Evolutionary conservation across 2,888 invertebrate species (phyloP), one percentile per base, ranked within the genome.

Genomic region (Drosophila putrida): DNA sequence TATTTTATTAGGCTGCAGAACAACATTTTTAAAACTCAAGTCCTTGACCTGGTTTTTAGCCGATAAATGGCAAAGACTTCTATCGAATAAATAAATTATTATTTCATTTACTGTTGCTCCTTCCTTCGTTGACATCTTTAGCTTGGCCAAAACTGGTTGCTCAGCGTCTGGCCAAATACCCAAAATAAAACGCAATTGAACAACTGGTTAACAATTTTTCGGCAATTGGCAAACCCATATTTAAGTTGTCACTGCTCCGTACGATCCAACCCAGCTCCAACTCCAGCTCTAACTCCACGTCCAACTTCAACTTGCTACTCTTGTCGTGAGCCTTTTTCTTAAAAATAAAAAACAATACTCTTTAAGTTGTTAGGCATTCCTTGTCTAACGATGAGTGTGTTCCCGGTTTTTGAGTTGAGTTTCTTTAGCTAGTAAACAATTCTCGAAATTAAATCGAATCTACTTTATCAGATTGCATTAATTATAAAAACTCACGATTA

Each of bases 91-190:
- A 43, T 28, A 36, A 43, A 25, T 39, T 20, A 9, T n/a, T 20
- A 31, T 28, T 31, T 47, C 9, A 20, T 36, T 35, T 36, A 20
- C 49, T 28, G 8, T 38, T 13, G 33, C 49, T 64, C 54, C 68
- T 61, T 61, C 57, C 59, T 58, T 49, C 68, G 63, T 78, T 87
- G 82, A 83, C 88, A 87, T 87, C 68, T 75, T 55, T 61, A 63
- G 33, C 49, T 61, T 78, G 62, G 69, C 63, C n/a, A 46, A 84
- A 82, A 82, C 82, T 72, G 85, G 85, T 87, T 83, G 75, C 70
- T 11, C 77, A 74, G 64, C 70, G 69, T 41, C 36, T 69, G 36
- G 41, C 25, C 31, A 50, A 50, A 20, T 31, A 15, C 9, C 38
- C 38, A 59, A 49, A 55, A 41, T 31, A 69, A 70, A 65, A 69